Conservation (phyloP, 2,797 vertebrate genomes). For the Oreochromis grahami region DNA sequence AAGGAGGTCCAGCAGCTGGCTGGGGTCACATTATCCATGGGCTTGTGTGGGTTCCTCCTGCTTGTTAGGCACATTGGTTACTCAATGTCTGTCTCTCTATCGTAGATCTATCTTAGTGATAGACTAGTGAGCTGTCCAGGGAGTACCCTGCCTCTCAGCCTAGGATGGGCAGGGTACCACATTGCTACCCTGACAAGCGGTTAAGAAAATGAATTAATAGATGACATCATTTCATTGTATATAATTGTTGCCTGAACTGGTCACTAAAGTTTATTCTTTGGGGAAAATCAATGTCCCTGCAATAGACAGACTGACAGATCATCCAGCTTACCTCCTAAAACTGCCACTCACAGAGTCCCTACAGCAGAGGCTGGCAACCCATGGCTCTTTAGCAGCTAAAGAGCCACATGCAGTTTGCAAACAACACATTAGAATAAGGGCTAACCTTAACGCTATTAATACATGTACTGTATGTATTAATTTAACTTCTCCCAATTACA, state of each 20-base stretch:
- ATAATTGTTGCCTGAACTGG: neutral
- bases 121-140: neutral
- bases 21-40: neutral
- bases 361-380: fast-evolving
- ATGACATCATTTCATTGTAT: neutral
- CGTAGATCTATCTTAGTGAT: neutral
- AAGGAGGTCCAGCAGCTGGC: neutral
- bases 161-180: neutral
- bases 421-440: neutral
- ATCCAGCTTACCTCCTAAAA: neutral
- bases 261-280: neutral
- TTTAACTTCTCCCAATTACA: neutral
- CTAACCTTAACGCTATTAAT: neutral
- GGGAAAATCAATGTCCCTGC: neutral
- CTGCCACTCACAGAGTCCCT: neutral
- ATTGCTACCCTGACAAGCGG: neutral
- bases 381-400: neutral
- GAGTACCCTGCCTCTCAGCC: neutral
- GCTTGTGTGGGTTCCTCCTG: neutral
- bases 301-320: neutral
- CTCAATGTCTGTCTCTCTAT: neutral
- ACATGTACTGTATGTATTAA: neutral
- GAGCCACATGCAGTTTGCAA: neutral
- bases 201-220: neutral
- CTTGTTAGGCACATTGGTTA: neutral